Evolutionary conservation across 2,113 vertebrate genomes (phyloP).

Genomic region (Atrichornis clamosus): DNA sequence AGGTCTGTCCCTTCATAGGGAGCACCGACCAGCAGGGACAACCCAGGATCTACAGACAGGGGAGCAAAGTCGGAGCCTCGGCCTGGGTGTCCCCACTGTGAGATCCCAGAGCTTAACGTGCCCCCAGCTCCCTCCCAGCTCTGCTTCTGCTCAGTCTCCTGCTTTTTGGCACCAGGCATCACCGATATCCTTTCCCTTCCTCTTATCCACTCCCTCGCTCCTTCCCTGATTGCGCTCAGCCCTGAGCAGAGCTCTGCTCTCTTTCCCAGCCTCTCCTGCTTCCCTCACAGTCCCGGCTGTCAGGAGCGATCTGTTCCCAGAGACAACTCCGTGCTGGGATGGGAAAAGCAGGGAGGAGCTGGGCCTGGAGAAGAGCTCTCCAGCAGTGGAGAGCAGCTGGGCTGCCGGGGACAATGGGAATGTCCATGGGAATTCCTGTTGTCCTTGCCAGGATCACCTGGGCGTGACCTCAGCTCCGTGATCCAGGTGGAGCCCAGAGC

Average conservation of each 20-base stretch:
- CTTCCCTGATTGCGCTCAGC: neutral
- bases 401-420: neutral
- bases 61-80: neutral
- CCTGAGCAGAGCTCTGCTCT: neutral
- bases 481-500: neutral
- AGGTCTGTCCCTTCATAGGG: neutral
- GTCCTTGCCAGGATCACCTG: neutral
- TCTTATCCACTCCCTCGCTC: neutral
- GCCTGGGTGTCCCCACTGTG: neutral
- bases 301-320: neutral
- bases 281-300: neutral
- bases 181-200: neutral
- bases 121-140: neutral
- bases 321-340: neutral
- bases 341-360: neutral
- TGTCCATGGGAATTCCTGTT: neutral
- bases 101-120: rapidly evolving
- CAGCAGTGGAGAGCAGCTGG: neutral
- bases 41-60: neutral
- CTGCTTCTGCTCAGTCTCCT: neutral
- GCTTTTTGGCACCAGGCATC: neutral
- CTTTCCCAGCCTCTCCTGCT: neutral
- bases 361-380: neutral
- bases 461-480: neutral
- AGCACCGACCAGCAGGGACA: neutral